Evolutionary conservation across 2,797 vertebrate species (phyloP).

Genomic region (Enteromius anoplus): DNA sequence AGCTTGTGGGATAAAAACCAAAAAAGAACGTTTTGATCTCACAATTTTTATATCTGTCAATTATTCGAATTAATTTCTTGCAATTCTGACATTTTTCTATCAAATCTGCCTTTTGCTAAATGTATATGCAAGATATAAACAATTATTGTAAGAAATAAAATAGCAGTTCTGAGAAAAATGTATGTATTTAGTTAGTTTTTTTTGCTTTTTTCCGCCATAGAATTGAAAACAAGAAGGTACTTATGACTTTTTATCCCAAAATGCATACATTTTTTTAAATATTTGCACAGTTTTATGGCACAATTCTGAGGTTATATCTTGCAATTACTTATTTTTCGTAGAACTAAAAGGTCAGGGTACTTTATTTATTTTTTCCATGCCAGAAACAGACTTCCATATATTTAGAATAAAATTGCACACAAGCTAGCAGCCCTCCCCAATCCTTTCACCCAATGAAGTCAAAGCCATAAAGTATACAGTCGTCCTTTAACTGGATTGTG

Average conservation of each 20-base stretch:
- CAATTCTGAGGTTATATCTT: neutral
- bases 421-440: neutral
- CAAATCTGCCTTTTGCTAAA: neutral
- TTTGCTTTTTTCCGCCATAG: neutral
- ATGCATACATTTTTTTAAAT: neutral
- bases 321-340: neutral
- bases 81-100: neutral
- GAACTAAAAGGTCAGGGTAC: neutral
- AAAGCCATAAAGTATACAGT: neutral
- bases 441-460: conserved; percentile 9
- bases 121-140: neutral
- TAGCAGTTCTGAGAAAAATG: neutral
- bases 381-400: neutral
- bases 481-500: neutral
- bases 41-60: neutral
- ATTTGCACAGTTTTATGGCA: neutral
- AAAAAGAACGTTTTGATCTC: neutral
- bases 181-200: neutral
- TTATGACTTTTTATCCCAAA: neutral
- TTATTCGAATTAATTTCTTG: neutral
- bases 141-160: neutral
- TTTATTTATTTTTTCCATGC: neutral
- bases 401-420: neutral
- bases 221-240: neutral
- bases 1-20: neutral